Conservation (phyloP, 2,113 vertebrate species). For the Panthera leo region DNA sequence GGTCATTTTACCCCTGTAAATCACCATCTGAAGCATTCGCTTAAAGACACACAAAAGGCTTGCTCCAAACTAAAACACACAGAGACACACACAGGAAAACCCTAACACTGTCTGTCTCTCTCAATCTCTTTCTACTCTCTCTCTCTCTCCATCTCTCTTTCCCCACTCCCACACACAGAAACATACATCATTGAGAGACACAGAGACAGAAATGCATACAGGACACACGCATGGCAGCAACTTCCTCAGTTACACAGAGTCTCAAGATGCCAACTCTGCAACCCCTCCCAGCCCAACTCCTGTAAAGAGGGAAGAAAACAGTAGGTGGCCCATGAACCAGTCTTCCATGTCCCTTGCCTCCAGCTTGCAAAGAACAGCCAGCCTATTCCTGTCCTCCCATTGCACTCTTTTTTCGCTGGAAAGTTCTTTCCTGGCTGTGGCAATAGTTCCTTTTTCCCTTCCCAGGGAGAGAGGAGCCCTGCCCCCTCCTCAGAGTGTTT, state of each 20-base stretch:
- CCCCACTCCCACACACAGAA: background rate
- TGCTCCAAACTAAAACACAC: background rate
- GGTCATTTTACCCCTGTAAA: conserved; percentile 75
- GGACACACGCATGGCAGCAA: background rate
- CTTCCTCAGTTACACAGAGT: background rate
- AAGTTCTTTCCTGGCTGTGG: background rate
- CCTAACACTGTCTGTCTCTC: background rate
- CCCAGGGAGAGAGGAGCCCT: background rate
- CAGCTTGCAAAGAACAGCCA: background rate
- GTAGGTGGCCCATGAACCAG: background rate
- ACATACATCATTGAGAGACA: background rate
- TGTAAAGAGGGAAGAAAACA: background rate
- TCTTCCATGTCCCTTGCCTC: background rate
- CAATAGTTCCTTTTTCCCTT: background rate
- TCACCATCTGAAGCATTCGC: background rate
- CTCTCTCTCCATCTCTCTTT: background rate
- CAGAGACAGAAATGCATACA: background rate
- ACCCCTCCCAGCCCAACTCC: background rate
- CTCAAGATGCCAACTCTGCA: background rate
- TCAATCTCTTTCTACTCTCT: no score
- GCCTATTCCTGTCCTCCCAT: background rate
- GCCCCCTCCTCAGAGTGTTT: background rate
- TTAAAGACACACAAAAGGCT: conserved; percentile 34
- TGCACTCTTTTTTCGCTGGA: background rate
- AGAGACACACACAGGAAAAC: background rate